These are phyloP conservation scores for Trididemnum miniatum DNA, from an alignment of 23 tunicate genomes.

Conservation along the genomic window DNA sequence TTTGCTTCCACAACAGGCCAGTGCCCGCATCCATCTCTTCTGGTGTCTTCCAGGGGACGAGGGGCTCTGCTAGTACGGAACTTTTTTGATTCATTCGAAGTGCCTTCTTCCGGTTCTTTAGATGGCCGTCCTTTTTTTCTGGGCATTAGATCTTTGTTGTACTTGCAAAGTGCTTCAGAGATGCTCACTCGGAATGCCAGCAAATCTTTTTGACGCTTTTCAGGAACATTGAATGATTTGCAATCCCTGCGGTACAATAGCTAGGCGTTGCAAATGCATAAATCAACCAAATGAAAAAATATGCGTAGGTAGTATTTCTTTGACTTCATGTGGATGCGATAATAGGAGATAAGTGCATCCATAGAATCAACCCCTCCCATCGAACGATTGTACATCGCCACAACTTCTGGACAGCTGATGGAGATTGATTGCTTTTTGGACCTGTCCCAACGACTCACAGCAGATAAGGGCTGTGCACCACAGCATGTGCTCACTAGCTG, in stretches of 20 bases:
- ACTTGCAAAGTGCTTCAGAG: neutral
- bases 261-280: conserved; percentile 26
- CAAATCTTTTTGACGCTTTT: neutral
- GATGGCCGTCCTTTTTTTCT: neutral
- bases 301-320: conserved; percentile 29
- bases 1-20: neutral
- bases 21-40: neutral
- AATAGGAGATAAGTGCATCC: conserved; percentile 21
- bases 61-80: neutral
- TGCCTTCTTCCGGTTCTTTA: neutral
- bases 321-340: conserved; percentile 9
- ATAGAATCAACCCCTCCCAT: conserved; percentile 23
- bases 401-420: neutral
- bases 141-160: neutral
- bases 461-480: conserved; percentile 14
- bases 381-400: conserved; percentile 3
- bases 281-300: conserved; percentile 17
- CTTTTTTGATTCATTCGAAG: neutral
- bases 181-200: neutral
- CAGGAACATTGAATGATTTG: neutral
- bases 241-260: conserved; percentile 20
- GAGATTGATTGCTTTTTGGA: neutral
- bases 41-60: neutral
- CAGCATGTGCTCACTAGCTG: conserved; percentile 1
- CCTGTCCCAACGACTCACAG: neutral